These are phyloP conservation scores for Polypedilum pembai DNA, from an alignment of 1,140 invertebrate species.

Conservation along the genomic window DNA sequence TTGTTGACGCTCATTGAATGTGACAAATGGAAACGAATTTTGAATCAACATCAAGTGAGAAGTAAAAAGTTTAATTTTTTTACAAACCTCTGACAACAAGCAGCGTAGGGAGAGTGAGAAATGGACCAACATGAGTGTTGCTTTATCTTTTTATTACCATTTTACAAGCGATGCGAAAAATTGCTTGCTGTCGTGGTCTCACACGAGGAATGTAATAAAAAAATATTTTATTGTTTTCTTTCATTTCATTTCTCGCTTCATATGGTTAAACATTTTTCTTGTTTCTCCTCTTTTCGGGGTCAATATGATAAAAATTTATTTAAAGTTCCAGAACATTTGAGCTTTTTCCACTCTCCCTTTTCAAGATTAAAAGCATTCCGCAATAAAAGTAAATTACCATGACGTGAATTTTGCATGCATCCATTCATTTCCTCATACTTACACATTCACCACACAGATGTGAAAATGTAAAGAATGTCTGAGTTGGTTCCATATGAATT, in stretches of 20 bases:
- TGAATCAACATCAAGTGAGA: background rate
- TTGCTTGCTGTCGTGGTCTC: conserved; percentile 15
- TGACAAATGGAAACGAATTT: background rate
- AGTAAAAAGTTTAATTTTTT: background rate
- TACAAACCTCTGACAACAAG: too few species aligned
- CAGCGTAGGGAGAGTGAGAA: too few species aligned
- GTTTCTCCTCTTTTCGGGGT: background rate
- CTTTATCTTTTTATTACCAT: background rate
- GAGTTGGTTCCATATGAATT: background rate
- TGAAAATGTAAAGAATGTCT: background rate
- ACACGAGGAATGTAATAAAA: conserved; percentile 2
- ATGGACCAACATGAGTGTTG: too few species aligned
- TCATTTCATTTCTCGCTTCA: background rate
- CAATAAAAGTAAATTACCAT: conserved; percentile 3
- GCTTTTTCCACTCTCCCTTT: background rate
- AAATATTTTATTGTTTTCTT: conserved; percentile 4
- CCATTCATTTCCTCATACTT: background rate
- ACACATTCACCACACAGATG: background rate
- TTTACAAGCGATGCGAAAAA: conserved; percentile 11
- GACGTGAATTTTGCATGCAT: background rate
- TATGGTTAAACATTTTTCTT: background rate
- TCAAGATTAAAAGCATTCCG: background rate
- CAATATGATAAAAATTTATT: background rate
- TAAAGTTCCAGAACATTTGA: background rate
- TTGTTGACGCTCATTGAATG: background rate